Percentiles rank a stretch among this genome's conserved stretches.
These are phyloP conservation scores for Periparus ater DNA, from an alignment of 2,797 vertebrate species.

Conservation along the genomic window DNA sequence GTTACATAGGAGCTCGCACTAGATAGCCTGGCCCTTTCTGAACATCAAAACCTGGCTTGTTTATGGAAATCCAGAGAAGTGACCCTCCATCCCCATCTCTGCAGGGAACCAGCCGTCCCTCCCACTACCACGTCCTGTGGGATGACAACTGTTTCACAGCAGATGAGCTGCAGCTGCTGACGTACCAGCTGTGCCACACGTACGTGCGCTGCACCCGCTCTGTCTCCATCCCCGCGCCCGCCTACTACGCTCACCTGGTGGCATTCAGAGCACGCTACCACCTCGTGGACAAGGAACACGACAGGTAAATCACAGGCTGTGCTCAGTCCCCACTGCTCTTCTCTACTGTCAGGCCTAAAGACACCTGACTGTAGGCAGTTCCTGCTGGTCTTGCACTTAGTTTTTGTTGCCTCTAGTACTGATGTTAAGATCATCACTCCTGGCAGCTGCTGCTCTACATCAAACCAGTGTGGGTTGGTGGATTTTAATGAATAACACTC, in stretches of 20 bases:
- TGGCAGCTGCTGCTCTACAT: background rate
- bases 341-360: background rate
- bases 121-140: slow-evolving; percentile 98
- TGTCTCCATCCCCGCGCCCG: slow-evolving; percentile 97
- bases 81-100: background rate
- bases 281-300: slow-evolving; percentile 98
- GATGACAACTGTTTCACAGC: slow-evolving; percentile 99
- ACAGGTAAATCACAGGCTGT: slow-evolving; percentile 82
- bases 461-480: background rate
- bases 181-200: slow-evolving; percentile 99
- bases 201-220: slow-evolving; percentile 98
- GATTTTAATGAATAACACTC: background rate
- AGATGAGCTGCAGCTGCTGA: slow-evolving; percentile 98
- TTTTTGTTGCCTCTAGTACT: background rate
- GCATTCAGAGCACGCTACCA: slow-evolving; percentile 98
- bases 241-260: slow-evolving; percentile 97
- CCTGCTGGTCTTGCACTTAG: background rate
- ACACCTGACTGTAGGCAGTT: rapidly evolving
- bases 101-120: slow-evolving; percentile 97
- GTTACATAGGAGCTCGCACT: background rate
- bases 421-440: background rate
- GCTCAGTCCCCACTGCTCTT: background rate
- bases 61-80: background rate
- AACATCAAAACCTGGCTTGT: background rate
- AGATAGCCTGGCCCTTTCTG: background rate